Conservation (phyloP, 2,797 vertebrate species). For the Centropyge bicolor region DNA sequence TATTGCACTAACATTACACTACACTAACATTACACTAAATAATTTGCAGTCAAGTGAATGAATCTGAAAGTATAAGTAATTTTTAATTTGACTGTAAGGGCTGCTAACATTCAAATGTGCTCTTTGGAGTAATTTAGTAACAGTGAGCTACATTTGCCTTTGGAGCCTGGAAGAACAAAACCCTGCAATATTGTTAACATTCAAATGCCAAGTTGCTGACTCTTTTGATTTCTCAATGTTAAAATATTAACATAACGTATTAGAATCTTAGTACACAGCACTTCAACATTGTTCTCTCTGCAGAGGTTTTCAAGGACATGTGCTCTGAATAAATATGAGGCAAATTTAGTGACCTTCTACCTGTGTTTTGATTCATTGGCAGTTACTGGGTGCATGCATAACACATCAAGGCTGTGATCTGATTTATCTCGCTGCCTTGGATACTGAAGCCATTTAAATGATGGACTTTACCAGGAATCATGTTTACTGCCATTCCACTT, state of each 20-base stretch:
- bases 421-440: constrained; percentile 78
- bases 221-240: constrained; percentile 58
- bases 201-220: constrained; percentile 59
- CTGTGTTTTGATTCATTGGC: constrained; percentile 83
- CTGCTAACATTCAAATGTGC: constrained; percentile 49
- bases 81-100: constrained; percentile 7
- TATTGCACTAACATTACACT: neutral
- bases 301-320: constrained; percentile 80
- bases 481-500: constrained; percentile 67
- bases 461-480: constrained; percentile 74
- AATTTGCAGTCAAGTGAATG: neutral
- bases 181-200: constrained; percentile 48
- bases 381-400: constrained; percentile 80
- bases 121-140: constrained; percentile 14
- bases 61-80: neutral
- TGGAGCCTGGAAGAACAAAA: constrained; percentile 52
- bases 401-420: constrained; percentile 79
- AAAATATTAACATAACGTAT: constrained; percentile 55
- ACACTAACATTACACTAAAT: neutral
- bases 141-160: constrained; percentile 49
- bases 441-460: constrained; percentile 76
- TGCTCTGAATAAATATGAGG: constrained; percentile 82
- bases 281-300: constrained; percentile 63
- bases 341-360: constrained; percentile 84
- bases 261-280: constrained; percentile 52